Conservation (phyloP, 2,888 invertebrate species). For the Melangyna quadrimaculata region DNA sequence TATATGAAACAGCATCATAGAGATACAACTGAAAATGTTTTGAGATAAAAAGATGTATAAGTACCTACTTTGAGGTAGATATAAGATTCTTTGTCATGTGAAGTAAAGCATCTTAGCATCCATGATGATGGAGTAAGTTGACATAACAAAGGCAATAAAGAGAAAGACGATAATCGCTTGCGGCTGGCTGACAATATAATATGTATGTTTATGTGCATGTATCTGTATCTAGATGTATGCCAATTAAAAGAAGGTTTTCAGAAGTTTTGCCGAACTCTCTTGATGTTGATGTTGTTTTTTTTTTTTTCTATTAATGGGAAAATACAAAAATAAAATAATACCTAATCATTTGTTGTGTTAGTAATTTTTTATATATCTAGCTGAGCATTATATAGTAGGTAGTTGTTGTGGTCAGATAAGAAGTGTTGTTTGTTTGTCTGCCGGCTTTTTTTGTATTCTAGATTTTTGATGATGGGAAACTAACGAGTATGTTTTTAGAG, state of each 20-base stretch:
- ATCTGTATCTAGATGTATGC: conserved; percentile 41
- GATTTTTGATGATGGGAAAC: conserved; percentile 54
- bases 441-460: neutral
- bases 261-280: conserved; percentile 65
- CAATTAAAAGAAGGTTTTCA: conserved; percentile 68
- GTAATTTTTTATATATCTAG: conserved; percentile 54
- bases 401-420: conserved; percentile 1
- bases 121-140: conserved; percentile 51
- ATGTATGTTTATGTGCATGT: neutral
- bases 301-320: conserved; percentile 11
- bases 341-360: conserved; percentile 61
- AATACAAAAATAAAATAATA: conserved; percentile 35
- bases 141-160: conserved; percentile 67
- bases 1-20: neutral
- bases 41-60: conserved; percentile 12
- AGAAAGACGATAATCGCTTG: conserved; percentile 63
- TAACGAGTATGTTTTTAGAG: neutral
- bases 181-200: conserved; percentile 4
- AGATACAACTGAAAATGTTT: neutral
- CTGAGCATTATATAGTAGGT: conserved; percentile 24
- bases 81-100: conserved; percentile 8
- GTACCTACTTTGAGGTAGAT: neutral
- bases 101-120: neutral
- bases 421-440: neutral
- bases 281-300: neutral